These are phyloP conservation scores for Toxotes chatareus DNA, from an alignment of 2,113 vertebrate genomes.

Conservation along the genomic window DNA sequence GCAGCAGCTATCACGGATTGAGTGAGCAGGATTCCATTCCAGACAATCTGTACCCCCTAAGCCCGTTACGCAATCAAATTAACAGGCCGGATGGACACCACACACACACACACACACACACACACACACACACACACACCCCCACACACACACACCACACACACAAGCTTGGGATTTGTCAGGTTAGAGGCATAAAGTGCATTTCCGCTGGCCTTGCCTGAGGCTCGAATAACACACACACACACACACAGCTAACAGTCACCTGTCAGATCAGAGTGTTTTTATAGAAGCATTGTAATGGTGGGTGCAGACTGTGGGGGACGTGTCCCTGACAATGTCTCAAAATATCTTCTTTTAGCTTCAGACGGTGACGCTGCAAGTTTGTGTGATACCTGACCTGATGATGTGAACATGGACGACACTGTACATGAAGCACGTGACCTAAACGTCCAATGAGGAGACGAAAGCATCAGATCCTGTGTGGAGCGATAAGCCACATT, in stretches of 20 bases:
- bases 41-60: slow-evolving; percentile 73
- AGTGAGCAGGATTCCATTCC: slow-evolving; percentile 71
- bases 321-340: no score
- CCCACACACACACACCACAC: slow-evolving; percentile 9
- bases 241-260: not conserved
- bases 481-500: no score
- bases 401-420: no score
- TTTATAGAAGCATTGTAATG: no score
- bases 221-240: slow-evolving; percentile 51
- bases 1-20: slow-evolving; percentile 59
- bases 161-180: slow-evolving; percentile 59
- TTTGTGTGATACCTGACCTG: no score
- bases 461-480: no score
- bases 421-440: no score
- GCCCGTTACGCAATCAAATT: slow-evolving; percentile 78
- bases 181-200: slow-evolving; percentile 61
- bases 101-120: not conserved
- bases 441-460: no score
- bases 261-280: slow-evolving; percentile 20
- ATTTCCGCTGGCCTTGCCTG: slow-evolving; percentile 49
- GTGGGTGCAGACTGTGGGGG: no score
- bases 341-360: no score
- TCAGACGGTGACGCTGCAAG: no score
- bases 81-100: slow-evolving; percentile 24
- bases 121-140: slow-evolving; percentile 4